phyloP scores from a whole-genome alignment of 2,888 invertebrate species.

The Cosmia pyralina region DNA sequence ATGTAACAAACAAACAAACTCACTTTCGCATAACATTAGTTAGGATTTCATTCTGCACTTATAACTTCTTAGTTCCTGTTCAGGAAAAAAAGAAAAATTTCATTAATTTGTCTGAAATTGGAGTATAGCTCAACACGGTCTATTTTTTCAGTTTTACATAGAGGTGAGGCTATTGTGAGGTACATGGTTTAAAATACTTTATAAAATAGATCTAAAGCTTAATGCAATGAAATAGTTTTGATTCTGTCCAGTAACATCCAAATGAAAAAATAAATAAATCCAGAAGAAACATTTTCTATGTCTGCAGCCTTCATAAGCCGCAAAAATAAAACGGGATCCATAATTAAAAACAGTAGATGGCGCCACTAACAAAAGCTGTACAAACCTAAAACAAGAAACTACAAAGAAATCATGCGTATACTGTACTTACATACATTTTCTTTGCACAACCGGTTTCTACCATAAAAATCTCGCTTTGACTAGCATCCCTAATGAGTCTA shows the following conservation, averaged over 20 bases:
- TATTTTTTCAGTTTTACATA: background rate
- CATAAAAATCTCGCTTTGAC: constrained; percentile 33
- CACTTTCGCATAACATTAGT: too few species aligned
- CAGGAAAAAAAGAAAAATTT: background rate
- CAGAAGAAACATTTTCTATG: too few species aligned
- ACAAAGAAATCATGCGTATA: background rate
- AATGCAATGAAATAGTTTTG: background rate
- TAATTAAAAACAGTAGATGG: constrained; percentile 22
- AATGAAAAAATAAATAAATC: constrained; percentile 1
- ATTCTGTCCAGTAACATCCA: background rate
- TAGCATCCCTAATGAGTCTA: constrained; percentile 63
- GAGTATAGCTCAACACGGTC: background rate
- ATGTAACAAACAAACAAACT: too few species aligned
- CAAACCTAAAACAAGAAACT: background rate
- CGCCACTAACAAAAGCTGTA: constrained; percentile 1
- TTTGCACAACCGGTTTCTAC: constrained; percentile 21
- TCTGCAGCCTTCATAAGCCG: too few species aligned
- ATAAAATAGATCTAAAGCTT: too few species aligned
- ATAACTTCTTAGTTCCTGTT: background rate
- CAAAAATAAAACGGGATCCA: constrained; percentile 16
- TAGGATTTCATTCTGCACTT: background rate
- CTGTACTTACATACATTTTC: constrained; percentile 17
- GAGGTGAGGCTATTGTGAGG: background rate
- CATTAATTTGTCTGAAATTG: background rate
- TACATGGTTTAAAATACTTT: background rate